Percentiles rank a stretch among this genome's conserved stretches.
phyloP scores from a whole-genome alignment of 2,888 invertebrate species.

The Eubasilissa splendida region DNA sequence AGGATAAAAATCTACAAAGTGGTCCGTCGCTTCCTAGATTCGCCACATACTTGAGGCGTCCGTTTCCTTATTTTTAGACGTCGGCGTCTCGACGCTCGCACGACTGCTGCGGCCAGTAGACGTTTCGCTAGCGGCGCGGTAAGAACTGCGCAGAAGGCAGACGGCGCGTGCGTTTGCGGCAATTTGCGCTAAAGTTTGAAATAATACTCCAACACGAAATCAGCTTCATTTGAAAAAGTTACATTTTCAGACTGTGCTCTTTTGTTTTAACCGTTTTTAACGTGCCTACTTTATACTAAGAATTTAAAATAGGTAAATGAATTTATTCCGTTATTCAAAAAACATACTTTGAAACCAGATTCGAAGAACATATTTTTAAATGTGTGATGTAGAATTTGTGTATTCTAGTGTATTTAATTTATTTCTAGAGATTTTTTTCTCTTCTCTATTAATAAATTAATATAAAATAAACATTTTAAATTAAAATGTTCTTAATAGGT shows the following conservation, averaged over 20 bases:
- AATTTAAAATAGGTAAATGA: neutral
- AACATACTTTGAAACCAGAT: neutral
- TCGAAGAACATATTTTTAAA: neutral
- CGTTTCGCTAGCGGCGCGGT: conserved; percentile 19
- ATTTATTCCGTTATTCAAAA: neutral
- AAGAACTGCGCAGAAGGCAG: neutral
- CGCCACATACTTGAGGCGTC: conserved; percentile 17
- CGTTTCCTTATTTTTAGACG: conserved; percentile 13
- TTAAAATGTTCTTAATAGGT: too few relatives aligned
- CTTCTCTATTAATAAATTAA: too few relatives aligned
- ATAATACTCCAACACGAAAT: too few relatives aligned
- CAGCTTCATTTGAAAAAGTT: too few relatives aligned
- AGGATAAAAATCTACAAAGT: neutral
- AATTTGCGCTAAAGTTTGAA: neutral
- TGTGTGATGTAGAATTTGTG: neutral
- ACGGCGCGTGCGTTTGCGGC: conserved; percentile 5
- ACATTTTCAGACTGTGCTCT: too few relatives aligned
- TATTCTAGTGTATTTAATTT: too few relatives aligned
- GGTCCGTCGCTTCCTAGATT: conserved; percentile 25
- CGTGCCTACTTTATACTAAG: neutral
- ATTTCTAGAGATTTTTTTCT: too few relatives aligned
- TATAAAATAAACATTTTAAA: too few relatives aligned
- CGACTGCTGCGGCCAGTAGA: conserved; percentile 14
- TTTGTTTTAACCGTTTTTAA: too few relatives aligned
- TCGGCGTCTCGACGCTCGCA: conserved; percentile 15